Evolutionary conservation across 2,797 vertebrate genomes (phyloP), one percentile per base, ranked within the genome.

Genomic region (Rachycentron canadum): DNA sequence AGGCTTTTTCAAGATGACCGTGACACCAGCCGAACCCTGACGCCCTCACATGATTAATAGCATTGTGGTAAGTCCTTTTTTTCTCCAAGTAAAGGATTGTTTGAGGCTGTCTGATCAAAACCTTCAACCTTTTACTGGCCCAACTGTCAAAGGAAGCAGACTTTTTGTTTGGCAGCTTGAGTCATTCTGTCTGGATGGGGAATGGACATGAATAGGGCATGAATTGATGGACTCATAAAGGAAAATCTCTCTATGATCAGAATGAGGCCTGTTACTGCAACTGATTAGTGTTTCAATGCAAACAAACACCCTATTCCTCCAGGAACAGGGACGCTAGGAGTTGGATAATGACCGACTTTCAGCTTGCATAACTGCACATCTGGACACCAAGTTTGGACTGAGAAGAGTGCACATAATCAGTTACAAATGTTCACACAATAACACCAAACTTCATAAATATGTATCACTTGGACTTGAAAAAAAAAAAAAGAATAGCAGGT

Each of bases 51-150:
- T 94, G 93, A 95, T 94, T 94, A 94, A 94, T 91, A 83, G 86
- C 80, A 86, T 89, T 85, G 89, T 85, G 89, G 84, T 83, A 78
- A 89, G 78, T 74, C 59, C 36, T 81, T 77, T 74, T 74, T 86
- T 81, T 89, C 66, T 60, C 74, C 56, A 73, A 84, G 89, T 80
- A 76, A 78, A 80, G 81, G 78, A 74, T 79, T 88, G 82, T 93
- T 93, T 93, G 92, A 91, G 88, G 88, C 85, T n/a, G 71, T 89
- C 82, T 92, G 92, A 94, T 95, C 91, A 95, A 93, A 93, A 90
- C 86, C 84, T 86, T 88, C 86, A 85, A 80, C 69, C 66, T 89
- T 89, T 91, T 89, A 88, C 93, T 87, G 84, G 74, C 76, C 78
- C 79, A 59, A 53, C 89, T 89, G 87, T 88, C 86, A 88, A 85